Evolutionary conservation across 2,797 vertebrate species (phyloP), one percentile per base, ranked within the genome.

Genomic region (Microctenopoma lineatum): DNA sequence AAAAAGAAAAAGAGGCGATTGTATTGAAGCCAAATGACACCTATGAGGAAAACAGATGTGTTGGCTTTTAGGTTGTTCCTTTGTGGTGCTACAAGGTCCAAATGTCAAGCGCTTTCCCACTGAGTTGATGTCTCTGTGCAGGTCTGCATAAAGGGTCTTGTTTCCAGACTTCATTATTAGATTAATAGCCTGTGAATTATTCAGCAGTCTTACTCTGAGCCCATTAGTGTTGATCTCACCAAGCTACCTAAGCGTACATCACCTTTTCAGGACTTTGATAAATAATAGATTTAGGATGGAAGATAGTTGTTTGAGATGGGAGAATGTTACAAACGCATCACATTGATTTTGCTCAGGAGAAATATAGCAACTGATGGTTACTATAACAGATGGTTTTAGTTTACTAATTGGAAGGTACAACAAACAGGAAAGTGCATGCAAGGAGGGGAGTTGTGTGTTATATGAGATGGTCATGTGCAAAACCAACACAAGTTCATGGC

Each of bases 51-150:
- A 64, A 53, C 18, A 52, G 44, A 70, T 46, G 32, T 57, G 66
- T 67, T 59, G 52, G 63, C 9, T 47, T 75, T 73, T 65, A 79
- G 73, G 75, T 78, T 70, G 41, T 71, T 84, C 63, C n/a, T 86
- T 77, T 85, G 88, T 93, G 91, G 84, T 93, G 91, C 88, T 88
- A 66, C 66, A 54, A 85, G 90, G 90, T 93, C 85, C 93, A 93
- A 94, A 92, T 93, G 92, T 93, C 83, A 90, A 87, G 84, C 16
- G 71, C 92, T 93, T 92, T 84, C 85, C 66, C 75, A 70, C 72
- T 79, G 66, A 74, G 70, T 89, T 84, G 79, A 90, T 89, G 80
- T 87, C 61, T 79, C 47, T 85, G 80, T 91, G 86, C 89, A 89
- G 88, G 79, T 87, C 79, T 88, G 75, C 70, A 73, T 66, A 76